Base-by-base conservation (phyloP, 2,113 vertebrate genomes). In the Calcarius ornatus region DNA sequence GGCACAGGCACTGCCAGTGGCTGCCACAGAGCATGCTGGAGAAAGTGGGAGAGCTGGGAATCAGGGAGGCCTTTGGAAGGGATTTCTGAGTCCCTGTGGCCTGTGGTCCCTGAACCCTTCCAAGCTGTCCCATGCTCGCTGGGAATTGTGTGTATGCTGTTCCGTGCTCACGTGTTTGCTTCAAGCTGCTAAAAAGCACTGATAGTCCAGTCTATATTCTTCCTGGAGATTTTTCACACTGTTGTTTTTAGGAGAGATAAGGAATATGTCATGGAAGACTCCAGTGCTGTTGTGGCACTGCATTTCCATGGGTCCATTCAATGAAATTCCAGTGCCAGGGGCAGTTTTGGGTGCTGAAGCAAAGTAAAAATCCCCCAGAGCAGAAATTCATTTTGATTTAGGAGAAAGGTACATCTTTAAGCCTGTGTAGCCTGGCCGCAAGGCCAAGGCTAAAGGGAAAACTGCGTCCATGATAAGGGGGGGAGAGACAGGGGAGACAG, bases 201-300 rank as follows among this genome's bases (percentile, higher is more conserved):
- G 12, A 50, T 24, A 70, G 28, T 12, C 20, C 64, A 30, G 25
- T 21, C 54, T 45, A 12, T 7, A 11, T 6, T 63, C 59, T 48
- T 57, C 33, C 33, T 38, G 38, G 28, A 72, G 47, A 50, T 5
- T 66, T 89, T 23, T 4, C 24, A 47, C 11, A 3, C 2, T 30
- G 38, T 1, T 2, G 3, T 3, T 48, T 25, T 6, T 11, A 16
- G 4, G 12, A 6, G 22, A 17, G 5, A 19, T 11, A 10, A 4
- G 5, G 10, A 13, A 45, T 12, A 20, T 13, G 9, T 88, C 24
- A 10, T 11, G 11, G 30, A 54, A 80, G 12, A 66, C 51, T 43
- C 23, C 79, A 68, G 15, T 81, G 77, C 40, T 14, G 6, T 12
- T 14, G 13, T 37, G n/a, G n/a, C 20, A 53, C 27, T 40, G 30